These are phyloP conservation scores for Malurus alboscapulatus DNA, from an alignment of 2,113 vertebrate species.

Conservation along the genomic window DNA sequence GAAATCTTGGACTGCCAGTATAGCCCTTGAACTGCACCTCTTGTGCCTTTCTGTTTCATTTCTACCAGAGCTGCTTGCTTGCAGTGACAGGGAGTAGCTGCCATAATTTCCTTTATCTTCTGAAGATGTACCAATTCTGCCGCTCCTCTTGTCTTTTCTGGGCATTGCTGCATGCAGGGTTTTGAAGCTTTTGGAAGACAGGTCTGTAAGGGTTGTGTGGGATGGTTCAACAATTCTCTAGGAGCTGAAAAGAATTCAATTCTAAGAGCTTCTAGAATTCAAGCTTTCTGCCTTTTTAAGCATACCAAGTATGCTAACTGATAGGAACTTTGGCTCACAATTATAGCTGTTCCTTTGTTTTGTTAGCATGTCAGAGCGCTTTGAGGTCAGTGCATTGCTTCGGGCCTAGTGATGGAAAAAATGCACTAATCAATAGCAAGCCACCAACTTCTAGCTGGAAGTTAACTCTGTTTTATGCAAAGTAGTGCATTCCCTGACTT, in stretches of 20 bases:
- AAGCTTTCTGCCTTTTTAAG: not conserved
- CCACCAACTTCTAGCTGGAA: slow-evolving; percentile 14
- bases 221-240: not conserved
- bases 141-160: not conserved
- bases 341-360: slow-evolving; percentile 27
- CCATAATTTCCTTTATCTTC: not conserved
- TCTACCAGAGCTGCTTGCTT: not conserved
- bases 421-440: not conserved
- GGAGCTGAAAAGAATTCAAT: not conserved
- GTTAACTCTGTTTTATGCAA: not conserved
- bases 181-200: not conserved
- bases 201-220: not conserved
- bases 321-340: not conserved
- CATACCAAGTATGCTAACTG: not conserved
- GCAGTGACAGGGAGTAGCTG: not conserved
- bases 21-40: not conserved
- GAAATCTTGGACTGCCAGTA: not conserved
- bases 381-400: slow-evolving; percentile 32
- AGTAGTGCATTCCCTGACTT: not conserved
- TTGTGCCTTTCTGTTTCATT: not conserved
- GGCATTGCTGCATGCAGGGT: not conserved
- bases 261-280: not conserved
- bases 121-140: not conserved
- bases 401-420: slow-evolving; percentile 39
- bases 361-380: not conserved